Evolutionary conservation across 1,140 invertebrate genomes (phyloP), one percentile per base, ranked within the genome.

Genomic region (Proctacanthus coquilletti): DNA sequence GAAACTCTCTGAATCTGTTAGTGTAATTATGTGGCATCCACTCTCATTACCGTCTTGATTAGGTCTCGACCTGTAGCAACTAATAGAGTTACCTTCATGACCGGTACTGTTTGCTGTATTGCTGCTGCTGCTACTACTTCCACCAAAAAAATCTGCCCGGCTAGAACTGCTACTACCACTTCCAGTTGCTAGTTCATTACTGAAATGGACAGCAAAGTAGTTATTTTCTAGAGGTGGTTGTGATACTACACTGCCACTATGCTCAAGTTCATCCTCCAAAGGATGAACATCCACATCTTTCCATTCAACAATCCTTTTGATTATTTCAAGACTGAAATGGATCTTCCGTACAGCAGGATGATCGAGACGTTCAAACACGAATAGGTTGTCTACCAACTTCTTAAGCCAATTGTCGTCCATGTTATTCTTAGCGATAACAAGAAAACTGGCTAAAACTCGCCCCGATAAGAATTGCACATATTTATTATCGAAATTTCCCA

Each of bases 291-390:
- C 77, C 21, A 77, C 67, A 56, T 88, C 83, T 56, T 84, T 87
- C 75, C 83, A 85, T 52, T 88, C 84, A 2, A 88, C 77, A 42
- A 88, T 77, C 38, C 81, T 70, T 49, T 83, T 83, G 27, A 89
- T 75, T 27, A 87, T 74, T 50, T 88, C 84, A 43, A 88, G 60
- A 36, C 78, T 81, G 53, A 86, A 85, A 42, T 81, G 74, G 56
- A 86, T 81, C 62, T 79, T 78, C 49, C 68, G 65, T 39, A 71
- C 66, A 34, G 66, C 70, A 18, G 65, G 58, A 43, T 65, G 62
- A 48, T 71, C 68, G 21, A 71, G 60, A 34, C 61, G 62, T 49
- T 71, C 68, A 47, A 68, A 69, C 34, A 65, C 60, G 45, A 71
- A 70, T 23, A 73, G 61, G 49, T 74, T 74, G 52, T 77, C 70